Evolutionary conservation across 1,140 invertebrate genomes (phyloP), one percentile per base, ranked within the genome.

Genomic region (Drosophila hydei): DNA sequence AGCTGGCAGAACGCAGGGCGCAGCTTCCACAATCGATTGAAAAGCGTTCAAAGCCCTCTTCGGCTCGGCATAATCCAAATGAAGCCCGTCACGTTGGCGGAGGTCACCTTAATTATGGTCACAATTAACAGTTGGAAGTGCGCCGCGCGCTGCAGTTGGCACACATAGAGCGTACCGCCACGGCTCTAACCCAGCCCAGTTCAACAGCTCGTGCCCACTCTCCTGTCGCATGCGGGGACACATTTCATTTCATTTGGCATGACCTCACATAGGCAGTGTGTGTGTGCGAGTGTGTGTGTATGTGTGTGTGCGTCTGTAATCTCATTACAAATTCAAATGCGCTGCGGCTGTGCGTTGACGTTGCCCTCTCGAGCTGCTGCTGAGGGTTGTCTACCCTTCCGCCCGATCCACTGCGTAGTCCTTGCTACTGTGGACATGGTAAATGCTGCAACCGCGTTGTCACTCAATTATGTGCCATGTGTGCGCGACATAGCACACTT

Each of bases 261-360:
- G 76, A 77, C 77, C 62, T 40, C 38, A 50, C 30, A 60, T 11
- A 38, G 27, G 47, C 25, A 38, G n/a, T 43, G 30, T 27, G 7
- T 14, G 45, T 60, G 56, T 64, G 56, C 64, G 58, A 64, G 25
- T 47, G 38, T 54, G 16, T 9, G 19, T 40, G 14, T 21, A 19
- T 18, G 54, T 48, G 36, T 61, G 54, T 84, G 54, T 62, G 14
- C 38, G 19, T 40, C 75, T 79, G 76, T 85, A 84, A 87, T 85
- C 81, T 85, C 80, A 85, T 85, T 85, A 85, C 80, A 85, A 80
- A 85, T 85, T 85, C 80, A 85, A 85, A 85, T 85, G 73, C 69
- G 62, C 74, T 83, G 69, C 43, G 56, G 38, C 45, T 56, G 18
- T 27, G 12, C 19, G n/a, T 36, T 16, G 23, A 36, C 56, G 59